Conservation (phyloP, 2,888 invertebrate genomes). For the Tanytarsus gracilentus region DNA sequence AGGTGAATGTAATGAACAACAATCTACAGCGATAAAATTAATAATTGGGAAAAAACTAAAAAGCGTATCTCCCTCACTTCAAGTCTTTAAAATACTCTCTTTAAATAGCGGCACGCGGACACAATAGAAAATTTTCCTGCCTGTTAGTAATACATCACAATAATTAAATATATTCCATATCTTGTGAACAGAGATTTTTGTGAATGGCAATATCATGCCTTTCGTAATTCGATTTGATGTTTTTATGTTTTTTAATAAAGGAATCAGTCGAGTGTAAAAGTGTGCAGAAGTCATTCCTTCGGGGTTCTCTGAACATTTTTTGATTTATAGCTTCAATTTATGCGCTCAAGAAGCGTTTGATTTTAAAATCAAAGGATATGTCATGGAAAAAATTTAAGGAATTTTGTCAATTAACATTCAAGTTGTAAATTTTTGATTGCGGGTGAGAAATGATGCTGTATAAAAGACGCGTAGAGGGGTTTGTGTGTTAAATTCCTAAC, state of each 20-base stretch:
- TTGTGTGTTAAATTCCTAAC: too few relatives aligned
- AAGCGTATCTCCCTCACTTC: not conserved
- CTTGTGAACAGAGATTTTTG: not conserved
- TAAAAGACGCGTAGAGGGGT: too few relatives aligned
- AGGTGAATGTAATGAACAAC: too few relatives aligned
- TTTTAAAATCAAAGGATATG: not conserved
- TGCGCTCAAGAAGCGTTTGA: too few relatives aligned
- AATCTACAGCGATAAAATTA: too few relatives aligned
- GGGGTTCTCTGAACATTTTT: constrained; percentile 6
- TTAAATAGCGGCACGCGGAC: constrained; percentile 27
- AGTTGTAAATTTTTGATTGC: too few relatives aligned
- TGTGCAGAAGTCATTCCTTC: constrained; percentile 29
- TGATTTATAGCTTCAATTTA: constrained; percentile 22
- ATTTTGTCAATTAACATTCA: too few relatives aligned
- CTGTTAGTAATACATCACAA: constrained; percentile 21
- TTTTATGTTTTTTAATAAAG: constrained; percentile 28
- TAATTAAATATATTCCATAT: constrained; percentile 22
- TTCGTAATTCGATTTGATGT: constrained; percentile 23
- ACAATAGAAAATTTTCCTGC: constrained; percentile 26
- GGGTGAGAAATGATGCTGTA: too few relatives aligned
- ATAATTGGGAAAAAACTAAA: too few relatives aligned
- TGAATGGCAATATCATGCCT: not conserved
- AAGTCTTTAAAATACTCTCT: not conserved
- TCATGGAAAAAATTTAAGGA: not conserved
- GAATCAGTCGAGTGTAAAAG: constrained; percentile 28